A percentile compares a stretch with the other conserved stretches of the same genome.
Conservation (phyloP, 2,888 invertebrate genomes). For the Dolomedes plantarius region DNA sequence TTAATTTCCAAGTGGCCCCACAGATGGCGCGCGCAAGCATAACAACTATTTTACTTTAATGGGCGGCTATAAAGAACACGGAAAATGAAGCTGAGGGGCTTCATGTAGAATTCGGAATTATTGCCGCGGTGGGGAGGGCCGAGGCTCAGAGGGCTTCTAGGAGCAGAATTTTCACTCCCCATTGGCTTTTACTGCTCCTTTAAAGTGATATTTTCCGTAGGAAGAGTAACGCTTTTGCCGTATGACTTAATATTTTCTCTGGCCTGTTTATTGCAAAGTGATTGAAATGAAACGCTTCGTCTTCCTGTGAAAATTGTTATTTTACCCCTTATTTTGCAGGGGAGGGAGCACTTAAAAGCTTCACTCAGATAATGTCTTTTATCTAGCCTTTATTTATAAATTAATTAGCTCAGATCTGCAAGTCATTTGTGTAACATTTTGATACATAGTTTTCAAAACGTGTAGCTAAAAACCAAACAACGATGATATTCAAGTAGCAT, state of each 20-base stretch:
- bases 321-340: no score
- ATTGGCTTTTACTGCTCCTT: slow-evolving; percentile 36
- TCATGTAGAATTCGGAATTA: slow-evolving; percentile 37
- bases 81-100: slow-evolving; percentile 9
- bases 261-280: background rate
- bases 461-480: no score
- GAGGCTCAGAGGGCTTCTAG: slow-evolving; percentile 12
- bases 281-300: background rate
- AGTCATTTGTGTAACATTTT: no score
- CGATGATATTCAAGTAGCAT: no score
- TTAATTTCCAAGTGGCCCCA: slow-evolving; percentile 56
- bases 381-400: no score
- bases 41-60: slow-evolving; percentile 26
- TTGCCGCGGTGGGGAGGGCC: background rate
- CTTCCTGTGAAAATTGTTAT: background rate
- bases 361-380: no score
- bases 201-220: slow-evolving; percentile 37
- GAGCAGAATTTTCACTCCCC: slow-evolving; percentile 43
- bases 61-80: slow-evolving; percentile 46
- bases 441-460: no score
- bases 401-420: no score
- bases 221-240: slow-evolving; percentile 28
- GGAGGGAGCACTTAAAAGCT: no score
- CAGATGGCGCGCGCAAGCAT: slow-evolving; percentile 45
- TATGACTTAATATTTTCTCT: background rate